These are phyloP conservation scores for Paedocypris sp. DNA, from an alignment of 2,113 vertebrate species.

Conservation along the genomic window DNA sequence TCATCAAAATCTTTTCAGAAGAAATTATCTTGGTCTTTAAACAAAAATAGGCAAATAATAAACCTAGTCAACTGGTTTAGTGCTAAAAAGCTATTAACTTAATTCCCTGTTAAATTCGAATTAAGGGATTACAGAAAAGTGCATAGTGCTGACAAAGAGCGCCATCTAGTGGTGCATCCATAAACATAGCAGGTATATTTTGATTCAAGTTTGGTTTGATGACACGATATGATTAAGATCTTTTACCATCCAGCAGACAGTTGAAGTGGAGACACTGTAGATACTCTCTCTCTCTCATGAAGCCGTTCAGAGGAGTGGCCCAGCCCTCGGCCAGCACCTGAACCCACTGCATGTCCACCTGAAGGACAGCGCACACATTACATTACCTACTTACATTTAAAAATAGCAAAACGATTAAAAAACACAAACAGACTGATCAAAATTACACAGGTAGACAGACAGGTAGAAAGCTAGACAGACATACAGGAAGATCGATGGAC, in stretches of 20 bases:
- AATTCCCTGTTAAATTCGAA: not conserved
- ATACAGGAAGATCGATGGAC: too few species aligned
- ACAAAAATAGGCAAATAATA: too few species aligned
- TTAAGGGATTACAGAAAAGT: not conserved
- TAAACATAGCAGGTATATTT: not conserved
- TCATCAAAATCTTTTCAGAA: too few species aligned
- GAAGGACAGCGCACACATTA: conserved; percentile 16
- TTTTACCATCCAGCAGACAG: conserved; percentile 88
- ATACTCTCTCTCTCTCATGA: conserved; percentile 94
- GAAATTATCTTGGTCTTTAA: too few species aligned
- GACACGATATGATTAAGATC: not conserved
- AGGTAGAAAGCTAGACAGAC: too few species aligned
- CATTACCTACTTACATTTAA: too few species aligned
- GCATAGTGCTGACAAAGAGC: not conserved
- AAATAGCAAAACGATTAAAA: too few species aligned
- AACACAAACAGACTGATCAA: too few species aligned
- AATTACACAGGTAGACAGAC: too few species aligned
- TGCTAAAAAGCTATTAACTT: too few species aligned
- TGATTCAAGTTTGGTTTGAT: not conserved
- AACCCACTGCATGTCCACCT: conserved; percentile 99
- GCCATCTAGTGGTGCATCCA: not conserved
- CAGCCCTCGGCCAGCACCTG: conserved; percentile 97
- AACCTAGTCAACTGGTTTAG: too few species aligned
- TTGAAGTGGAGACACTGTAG: conserved; percentile 97
- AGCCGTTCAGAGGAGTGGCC: conserved; percentile 93